Base-by-base conservation (phyloP, 2,888 invertebrate genomes). In the Hybos culiciformis region DNA sequence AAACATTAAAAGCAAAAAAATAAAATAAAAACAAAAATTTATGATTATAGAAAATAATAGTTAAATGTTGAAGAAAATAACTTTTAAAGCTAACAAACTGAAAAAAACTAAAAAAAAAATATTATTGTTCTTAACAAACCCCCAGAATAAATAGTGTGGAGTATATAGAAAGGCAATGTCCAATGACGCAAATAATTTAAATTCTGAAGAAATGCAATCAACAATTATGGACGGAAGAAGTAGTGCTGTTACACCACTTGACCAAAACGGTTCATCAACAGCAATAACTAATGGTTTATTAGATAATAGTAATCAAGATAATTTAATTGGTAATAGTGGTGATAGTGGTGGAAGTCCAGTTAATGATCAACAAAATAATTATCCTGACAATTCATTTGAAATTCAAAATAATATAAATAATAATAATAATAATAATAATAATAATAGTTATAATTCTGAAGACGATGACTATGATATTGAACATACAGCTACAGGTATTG, bases 161-260 rank as follows among this genome's bases (percentile, higher is more conserved):
- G 17, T 15, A 33, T 15, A 4, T 6, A 17, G 7, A 33, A 33
- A 33, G 5, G 5, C 6, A 33, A 37, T 21, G 9, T 5, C 3
- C 12, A 4, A 37, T 8, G 18, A 29, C 4, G 5, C 11, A 15
- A 19, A n/a, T 37, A 24, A 36, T 40, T 42, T 20, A 31, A 49
- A 47, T 46, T 49, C 47, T 41, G 47, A 49, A 44, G 47, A 49
- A 33, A 33, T 38, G 26, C 45, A 38, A 43, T 42, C 49, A 49
- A 46, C 51, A 44, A 50, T 50, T 49, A 48, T 48, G 44, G 51
- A 49, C 41, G 50, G 42, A 50, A 48, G 48, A 48, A 44, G 43
- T 48, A 51, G 50, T 51, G 43, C 48, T 34, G 45, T 48, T 43
- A 50, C 47, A 39, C 45, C 49, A 46, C 49, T 51, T 31, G 51